These are phyloP conservation scores for Peromyscus melanophrys DNA, from an alignment of 2,797 vertebrate genomes.

Conservation along the genomic window DNA sequence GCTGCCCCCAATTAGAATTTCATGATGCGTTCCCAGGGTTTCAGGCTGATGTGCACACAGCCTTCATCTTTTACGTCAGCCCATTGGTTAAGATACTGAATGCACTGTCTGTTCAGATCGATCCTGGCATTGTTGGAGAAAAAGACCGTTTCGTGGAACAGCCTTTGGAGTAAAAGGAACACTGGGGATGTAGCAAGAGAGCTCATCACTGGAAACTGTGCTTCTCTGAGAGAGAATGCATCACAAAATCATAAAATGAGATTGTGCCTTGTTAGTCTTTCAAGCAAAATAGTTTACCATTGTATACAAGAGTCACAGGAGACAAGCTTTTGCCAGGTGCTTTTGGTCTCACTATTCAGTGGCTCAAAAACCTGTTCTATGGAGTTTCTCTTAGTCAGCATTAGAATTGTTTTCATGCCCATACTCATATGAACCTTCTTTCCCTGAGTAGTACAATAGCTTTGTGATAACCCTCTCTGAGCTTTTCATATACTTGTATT, in stretches of 20 bases:
- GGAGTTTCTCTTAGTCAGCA: neutral
- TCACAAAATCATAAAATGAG: neutral
- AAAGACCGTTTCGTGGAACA: neutral
- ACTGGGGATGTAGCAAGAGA: neutral
- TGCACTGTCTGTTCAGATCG: neutral
- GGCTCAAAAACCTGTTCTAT: neutral
- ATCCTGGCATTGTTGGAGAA: slow-evolving; percentile 34
- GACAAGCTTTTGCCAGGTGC: neutral
- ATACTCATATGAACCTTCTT: neutral
- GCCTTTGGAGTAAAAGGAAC: slow-evolving; percentile 1
- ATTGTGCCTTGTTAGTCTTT: neutral
- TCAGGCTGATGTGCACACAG: neutral
- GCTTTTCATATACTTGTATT: neutral
- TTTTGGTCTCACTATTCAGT: neutral
- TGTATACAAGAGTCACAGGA: neutral
- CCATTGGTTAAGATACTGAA: slow-evolving; percentile 30
- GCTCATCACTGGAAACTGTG: neutral
- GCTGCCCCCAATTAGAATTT: neutral
- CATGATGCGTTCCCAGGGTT: neutral
- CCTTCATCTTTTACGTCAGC: neutral
- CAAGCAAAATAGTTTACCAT: neutral
- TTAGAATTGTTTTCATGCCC: slow-evolving; percentile 29
- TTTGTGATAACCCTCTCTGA: neutral
- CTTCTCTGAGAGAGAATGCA: neutral
- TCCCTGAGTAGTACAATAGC: neutral